Percentiles rank a stretch among this genome's conserved stretches.
phyloP scores from a whole-genome alignment of 1,140 invertebrate species.

The Drosophila chauvacae region DNA sequence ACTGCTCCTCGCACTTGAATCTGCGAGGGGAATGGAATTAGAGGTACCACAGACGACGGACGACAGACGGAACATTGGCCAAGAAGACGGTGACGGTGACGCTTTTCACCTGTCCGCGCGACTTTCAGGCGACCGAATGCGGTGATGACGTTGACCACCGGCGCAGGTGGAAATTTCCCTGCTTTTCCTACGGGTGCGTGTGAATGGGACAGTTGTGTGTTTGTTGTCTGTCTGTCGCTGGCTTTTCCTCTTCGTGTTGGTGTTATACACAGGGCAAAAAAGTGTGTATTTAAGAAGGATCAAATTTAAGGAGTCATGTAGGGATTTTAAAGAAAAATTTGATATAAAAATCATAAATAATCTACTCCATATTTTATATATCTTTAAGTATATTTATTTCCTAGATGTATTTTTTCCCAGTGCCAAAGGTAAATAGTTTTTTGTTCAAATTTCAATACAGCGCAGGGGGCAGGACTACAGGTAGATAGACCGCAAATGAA shows the following conservation, averaged over 20 bases:
- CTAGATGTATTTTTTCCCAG: background rate
- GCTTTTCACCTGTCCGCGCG: conserved; percentile 67
- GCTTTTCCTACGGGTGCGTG: conserved; percentile 55
- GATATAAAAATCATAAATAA: background rate
- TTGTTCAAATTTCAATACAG: conserved; percentile 47
- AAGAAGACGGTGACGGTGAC: conserved; percentile 17
- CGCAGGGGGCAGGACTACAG: conserved; percentile 27
- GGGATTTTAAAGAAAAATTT: background rate
- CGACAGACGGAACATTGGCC: conserved; percentile 30
- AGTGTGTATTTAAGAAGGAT: background rate
- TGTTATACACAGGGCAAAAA: conserved; percentile 3
- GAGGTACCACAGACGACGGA: conserved; percentile 12
- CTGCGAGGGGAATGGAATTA: conserved; percentile 21
- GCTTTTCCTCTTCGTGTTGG: conserved; percentile 48
- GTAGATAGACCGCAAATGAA: conserved; percentile 73
- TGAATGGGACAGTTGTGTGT: conserved; percentile 63
- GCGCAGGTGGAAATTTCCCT: conserved; percentile 64
- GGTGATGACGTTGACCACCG: conserved; percentile 70
- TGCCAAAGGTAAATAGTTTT: conserved; percentile 39
- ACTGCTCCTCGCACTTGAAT: background rate
- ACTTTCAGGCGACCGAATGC: conserved; percentile 38
- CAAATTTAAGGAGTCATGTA: background rate
- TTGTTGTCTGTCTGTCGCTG: conserved; percentile 18
- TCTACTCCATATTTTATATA: too few relatives aligned
- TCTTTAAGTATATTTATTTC: too few relatives aligned